A percentile compares a stretch with the other conserved stretches of the same genome.
Conservation (phyloP, 1,140 invertebrate species). For the Camponotus pennsylvanicus region DNA sequence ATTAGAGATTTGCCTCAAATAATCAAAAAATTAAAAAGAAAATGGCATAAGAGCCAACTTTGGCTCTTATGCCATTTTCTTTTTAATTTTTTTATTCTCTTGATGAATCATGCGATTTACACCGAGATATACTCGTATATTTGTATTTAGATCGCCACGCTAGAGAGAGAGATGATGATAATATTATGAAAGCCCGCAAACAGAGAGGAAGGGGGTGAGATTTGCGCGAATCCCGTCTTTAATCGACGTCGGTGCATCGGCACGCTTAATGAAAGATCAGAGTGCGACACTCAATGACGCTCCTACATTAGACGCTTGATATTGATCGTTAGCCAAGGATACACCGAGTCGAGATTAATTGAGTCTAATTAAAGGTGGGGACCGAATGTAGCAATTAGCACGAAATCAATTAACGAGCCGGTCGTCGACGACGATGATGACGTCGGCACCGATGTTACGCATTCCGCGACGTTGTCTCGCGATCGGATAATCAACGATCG, state of each 20-base stretch:
- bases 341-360: conserved; percentile 78
- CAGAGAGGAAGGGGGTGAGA: background rate
- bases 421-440: conserved; percentile 43
- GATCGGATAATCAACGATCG: conserved; percentile 26
- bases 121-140: background rate
- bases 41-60: too few relatives aligned
- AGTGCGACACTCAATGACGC: conserved; percentile 6
- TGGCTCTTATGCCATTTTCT: too few relatives aligned
- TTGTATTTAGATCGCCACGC: background rate
- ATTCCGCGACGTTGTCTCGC: conserved; percentile 42
- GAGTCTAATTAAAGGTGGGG: conserved; percentile 79
- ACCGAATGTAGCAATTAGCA: conserved; percentile 80
- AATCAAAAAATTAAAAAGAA: too few relatives aligned
- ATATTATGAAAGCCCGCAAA: conserved; percentile 18
- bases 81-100: too few relatives aligned
- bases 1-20: too few relatives aligned
- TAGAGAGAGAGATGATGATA: background rate
- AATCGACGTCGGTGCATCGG: conserved; percentile 53
- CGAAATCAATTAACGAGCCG: conserved; percentile 80
- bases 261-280: conserved; percentile 58
- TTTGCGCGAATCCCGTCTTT: conserved; percentile 57
- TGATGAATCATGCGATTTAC: conserved; percentile 1
- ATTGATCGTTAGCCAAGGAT: conserved; percentile 61
- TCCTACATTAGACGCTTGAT: conserved; percentile 64
- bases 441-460: conserved; percentile 44